These are phyloP conservation scores for Cryptoprocta ferox DNA, from an alignment of 2,797 vertebrate species.

Conservation along the genomic window DNA sequence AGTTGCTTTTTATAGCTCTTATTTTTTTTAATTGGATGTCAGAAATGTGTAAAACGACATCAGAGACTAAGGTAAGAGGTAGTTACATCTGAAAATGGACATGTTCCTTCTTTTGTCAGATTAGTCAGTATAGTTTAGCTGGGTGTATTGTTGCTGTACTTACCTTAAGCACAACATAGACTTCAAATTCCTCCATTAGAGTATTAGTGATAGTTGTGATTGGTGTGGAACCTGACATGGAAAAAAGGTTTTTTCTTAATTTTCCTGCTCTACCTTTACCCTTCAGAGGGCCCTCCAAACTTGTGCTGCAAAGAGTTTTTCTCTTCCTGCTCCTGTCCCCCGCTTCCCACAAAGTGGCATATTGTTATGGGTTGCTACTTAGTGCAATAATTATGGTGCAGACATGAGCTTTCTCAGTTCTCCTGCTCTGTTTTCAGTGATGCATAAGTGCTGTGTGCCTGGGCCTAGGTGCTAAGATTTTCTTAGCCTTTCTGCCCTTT, in stretches of 20 bases:
- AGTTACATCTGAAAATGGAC: background rate
- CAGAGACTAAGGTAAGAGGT: background rate
- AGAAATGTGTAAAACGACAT: background rate
- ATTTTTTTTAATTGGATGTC: background rate
- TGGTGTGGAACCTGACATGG: background rate
- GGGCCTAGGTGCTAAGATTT: background rate
- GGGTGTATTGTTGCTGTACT: background rate
- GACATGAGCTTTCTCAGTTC: background rate
- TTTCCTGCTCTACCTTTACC: background rate
- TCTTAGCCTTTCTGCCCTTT: background rate
- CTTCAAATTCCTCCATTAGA: background rate
- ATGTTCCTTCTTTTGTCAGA: background rate
- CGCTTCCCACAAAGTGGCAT: background rate
- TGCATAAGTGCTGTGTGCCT: background rate
- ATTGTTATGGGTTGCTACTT: background rate
- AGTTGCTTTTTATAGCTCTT: background rate
- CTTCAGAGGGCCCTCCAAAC: background rate
- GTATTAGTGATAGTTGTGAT: background rate
- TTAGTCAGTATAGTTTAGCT: background rate
- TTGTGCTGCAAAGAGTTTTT: background rate
- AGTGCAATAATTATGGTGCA: background rate
- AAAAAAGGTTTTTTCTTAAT: background rate
- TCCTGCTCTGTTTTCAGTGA: background rate
- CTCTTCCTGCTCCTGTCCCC: background rate
- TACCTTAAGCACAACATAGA: background rate